phyloP scores from a whole-genome alignment of 2,888 invertebrate species.

The Eupithecia inturbata region DNA sequence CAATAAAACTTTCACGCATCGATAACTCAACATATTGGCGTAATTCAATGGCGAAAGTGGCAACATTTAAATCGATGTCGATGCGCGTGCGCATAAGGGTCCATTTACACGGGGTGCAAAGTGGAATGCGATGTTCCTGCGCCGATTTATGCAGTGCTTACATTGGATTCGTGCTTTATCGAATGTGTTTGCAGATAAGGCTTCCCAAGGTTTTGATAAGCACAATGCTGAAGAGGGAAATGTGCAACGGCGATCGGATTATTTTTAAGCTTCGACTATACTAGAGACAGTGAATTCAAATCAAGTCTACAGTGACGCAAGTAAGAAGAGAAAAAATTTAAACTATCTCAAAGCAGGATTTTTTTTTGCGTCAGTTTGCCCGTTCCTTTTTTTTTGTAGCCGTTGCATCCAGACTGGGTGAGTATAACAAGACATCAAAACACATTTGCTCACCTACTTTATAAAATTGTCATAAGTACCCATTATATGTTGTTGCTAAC shows the following conservation, averaged over 20 bases:
- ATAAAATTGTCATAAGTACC: background rate
- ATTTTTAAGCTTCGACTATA: background rate
- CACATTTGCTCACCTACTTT: background rate
- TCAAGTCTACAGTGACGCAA: background rate
- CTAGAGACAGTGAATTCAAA: background rate
- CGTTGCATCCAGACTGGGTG: too few species aligned
- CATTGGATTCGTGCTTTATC: slow-evolving; percentile 38
- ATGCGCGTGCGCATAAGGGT: slow-evolving; percentile 49
- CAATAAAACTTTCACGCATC: slow-evolving; percentile 38
- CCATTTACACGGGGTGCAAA: slow-evolving; percentile 52
- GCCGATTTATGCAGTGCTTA: slow-evolving; percentile 48
- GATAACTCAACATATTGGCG: slow-evolving; percentile 38
- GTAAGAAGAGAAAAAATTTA: background rate
- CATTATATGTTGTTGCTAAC: background rate
- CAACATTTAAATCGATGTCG: slow-evolving; percentile 51
- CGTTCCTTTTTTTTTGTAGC: too few species aligned
- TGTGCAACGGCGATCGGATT: background rate
- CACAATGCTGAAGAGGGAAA: background rate
- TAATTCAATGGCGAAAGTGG: slow-evolving; percentile 46
- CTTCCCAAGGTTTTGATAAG: background rate
- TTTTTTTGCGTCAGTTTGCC: background rate
- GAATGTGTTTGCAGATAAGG: slow-evolving; percentile 26
- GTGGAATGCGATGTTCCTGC: slow-evolving; percentile 62
- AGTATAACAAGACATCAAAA: too few species aligned
- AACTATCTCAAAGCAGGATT: background rate